A percentile compares a stretch with the other conserved stretches of the same genome.
Conservation (phyloP, 2,888 invertebrate genomes). For the Luperina nickerlii region DNA sequence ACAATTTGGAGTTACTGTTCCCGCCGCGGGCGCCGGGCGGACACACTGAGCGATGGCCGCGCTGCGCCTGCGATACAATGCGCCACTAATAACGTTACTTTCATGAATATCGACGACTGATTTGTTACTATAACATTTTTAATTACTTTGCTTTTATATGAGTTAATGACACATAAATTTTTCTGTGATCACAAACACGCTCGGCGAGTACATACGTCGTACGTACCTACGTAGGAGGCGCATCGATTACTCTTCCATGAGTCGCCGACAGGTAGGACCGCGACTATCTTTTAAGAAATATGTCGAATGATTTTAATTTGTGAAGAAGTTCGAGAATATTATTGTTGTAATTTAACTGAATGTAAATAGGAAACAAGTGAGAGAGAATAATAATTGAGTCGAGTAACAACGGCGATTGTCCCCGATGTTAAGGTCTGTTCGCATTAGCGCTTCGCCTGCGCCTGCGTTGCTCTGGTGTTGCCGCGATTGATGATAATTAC, state of each 20-base stretch:
- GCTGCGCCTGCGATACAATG: constrained; percentile 65
- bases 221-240: constrained; percentile 25
- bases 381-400: constrained; percentile 56
- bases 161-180: constrained; percentile 58
- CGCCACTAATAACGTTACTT: constrained; percentile 70
- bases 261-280: background rate
- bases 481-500: constrained; percentile 43
- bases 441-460: constrained; percentile 26
- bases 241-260: constrained; percentile 13
- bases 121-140: constrained; percentile 72
- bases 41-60: constrained; percentile 64
- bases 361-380: constrained; percentile 52
- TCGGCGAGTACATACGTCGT: constrained; percentile 16
- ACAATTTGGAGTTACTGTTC: constrained; percentile 72
- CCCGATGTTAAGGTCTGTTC: constrained; percentile 31
- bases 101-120: constrained; percentile 72
- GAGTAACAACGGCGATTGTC: constrained; percentile 27
- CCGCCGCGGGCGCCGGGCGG: constrained; percentile 72
- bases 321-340: constrained; percentile 24
- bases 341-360: constrained; percentile 25
- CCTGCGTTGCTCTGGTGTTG: constrained; percentile 1
- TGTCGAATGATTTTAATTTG: constrained; percentile 23
- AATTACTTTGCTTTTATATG: constrained; percentile 70
- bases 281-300: constrained; percentile 1
- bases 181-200: constrained; percentile 42